Evolutionary conservation across 2,797 vertebrate genomes (phyloP).

Genomic region (Clarias platycephalus): DNA sequence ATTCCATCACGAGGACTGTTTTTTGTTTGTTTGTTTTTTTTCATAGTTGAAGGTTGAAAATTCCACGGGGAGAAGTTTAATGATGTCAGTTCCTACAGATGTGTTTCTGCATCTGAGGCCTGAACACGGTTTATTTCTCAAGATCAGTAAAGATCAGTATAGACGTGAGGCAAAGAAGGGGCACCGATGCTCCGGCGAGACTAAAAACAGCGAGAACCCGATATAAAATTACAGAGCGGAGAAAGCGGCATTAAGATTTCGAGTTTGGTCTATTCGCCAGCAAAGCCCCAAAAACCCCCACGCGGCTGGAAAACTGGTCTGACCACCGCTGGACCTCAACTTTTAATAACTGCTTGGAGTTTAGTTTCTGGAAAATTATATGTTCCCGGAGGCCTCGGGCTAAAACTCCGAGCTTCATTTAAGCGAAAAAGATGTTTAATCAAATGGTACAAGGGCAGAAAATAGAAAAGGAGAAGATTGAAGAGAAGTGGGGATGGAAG

Average conservation of each 20-base stretch:
- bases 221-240: conserved; percentile 54
- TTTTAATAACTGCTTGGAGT: conserved; percentile 55
- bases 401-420: conserved; percentile 50
- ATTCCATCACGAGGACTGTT: background rate
- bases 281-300: conserved; percentile 6
- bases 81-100: background rate
- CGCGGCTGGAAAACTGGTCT: conserved; percentile 52
- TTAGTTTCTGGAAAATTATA: conserved; percentile 55
- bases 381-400: conserved; percentile 37
- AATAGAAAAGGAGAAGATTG: conserved; percentile 33
- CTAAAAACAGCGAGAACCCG: conserved; percentile 22
- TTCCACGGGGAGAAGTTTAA: background rate
- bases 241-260: conserved; percentile 48
- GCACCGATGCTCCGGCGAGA: conserved; percentile 16
- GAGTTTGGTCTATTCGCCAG: conserved; percentile 30
- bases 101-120: background rate
- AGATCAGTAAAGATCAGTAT: background rate
- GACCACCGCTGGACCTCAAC: conserved; percentile 51
- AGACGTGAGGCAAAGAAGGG: conserved; percentile 3
- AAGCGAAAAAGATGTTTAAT: conserved; percentile 45
- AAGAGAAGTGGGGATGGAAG: conserved; percentile 19
- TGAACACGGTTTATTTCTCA: background rate
- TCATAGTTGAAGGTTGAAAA: background rate
- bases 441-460: conserved; percentile 40
- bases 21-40: background rate